phyloP scores from a whole-genome alignment of 2,113 vertebrate species.

The Burhinus bistriatus region DNA sequence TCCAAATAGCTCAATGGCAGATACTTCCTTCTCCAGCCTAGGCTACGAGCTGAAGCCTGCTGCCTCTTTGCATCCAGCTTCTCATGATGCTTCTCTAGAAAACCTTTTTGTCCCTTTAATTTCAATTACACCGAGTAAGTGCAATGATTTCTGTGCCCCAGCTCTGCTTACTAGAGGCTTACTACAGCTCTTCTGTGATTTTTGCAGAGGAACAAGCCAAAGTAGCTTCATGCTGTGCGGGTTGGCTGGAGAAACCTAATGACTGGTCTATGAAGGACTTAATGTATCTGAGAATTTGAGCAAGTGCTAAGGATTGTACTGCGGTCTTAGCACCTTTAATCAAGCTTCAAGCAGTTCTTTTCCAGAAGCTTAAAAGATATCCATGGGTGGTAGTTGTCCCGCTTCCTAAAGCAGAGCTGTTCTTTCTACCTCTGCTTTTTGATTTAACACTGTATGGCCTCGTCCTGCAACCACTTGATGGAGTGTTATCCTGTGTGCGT shows the following conservation, averaged over 20 bases:
- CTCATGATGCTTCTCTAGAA: constrained; percentile 60
- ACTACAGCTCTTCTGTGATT: background rate
- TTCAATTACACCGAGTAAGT: constrained; percentile 82
- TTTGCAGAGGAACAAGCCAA: background rate
- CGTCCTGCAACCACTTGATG: background rate
- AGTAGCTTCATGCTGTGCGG: background rate
- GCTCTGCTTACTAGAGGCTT: background rate
- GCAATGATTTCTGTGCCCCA: background rate
- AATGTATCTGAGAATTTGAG: background rate
- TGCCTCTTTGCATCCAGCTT: constrained; percentile 27
- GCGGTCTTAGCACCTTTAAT: background rate
- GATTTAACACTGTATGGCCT: background rate
- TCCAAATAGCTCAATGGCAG: constrained; percentile 6
- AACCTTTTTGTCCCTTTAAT: constrained; percentile 81
- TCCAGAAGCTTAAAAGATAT: background rate
- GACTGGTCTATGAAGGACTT: background rate
- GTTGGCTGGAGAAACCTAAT: background rate
- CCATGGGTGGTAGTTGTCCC: background rate
- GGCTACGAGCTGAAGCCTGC: constrained; percentile 43
- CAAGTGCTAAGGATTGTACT: background rate
- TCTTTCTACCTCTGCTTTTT: background rate
- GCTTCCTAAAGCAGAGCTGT: background rate
- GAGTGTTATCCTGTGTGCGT: accelerated
- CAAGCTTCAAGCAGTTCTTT: background rate
- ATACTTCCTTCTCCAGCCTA: constrained; percentile 35